Base-by-base conservation (phyloP, 2,797 vertebrate genomes). In the Oreochromis grahami region DNA sequence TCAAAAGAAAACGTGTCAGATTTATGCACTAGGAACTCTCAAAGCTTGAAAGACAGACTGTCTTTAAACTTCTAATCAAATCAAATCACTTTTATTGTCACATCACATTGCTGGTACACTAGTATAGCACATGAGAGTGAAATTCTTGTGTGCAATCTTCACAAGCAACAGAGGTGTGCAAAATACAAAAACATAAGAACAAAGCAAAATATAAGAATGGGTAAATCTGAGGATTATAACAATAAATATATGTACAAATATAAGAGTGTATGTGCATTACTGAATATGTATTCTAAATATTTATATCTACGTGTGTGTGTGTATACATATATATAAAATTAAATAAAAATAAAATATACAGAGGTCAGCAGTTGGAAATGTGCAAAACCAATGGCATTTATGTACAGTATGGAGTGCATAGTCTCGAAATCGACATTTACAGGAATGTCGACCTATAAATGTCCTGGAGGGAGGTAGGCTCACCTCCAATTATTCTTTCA, bases 141-240 rank as follows among this genome's bases (percentile, higher is more conserved):
- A 52, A 52, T 1, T 52, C n/a, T 52, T 52, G 50, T 21, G 51
- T 52, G 51, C n/a, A 0, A 52, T 10, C 51, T 52, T 52, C 51
- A 52, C 51, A 52, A 21, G 51, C 51, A 52, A 0, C 51, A 52
- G 5, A 52, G 5, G 51, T 52, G 51, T 52, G n/a, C n/a, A 21
- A 52, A 52, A 52, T 52, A 51, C 50, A 51, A n/a, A 51, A 51
- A 5, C 50, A 51, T 51, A n/a, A 51, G 50, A 51, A 51, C 9
- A 51, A 51, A 51, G 50, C 1, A n/a, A 51, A n/a, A 51, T n/a
- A 0, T 51, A 51, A n/a, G 9, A 51, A 51, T 51, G 0, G 50
- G 26, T 26, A 26, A 26, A 26, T 26, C 26, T 26, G 26, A 26
- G 26, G 26, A 26, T 26, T 26, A 26, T 26, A 26, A 26, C 26